Conservation (phyloP, 2,888 invertebrate species). For the Cataglyphis altisquamis region DNA sequence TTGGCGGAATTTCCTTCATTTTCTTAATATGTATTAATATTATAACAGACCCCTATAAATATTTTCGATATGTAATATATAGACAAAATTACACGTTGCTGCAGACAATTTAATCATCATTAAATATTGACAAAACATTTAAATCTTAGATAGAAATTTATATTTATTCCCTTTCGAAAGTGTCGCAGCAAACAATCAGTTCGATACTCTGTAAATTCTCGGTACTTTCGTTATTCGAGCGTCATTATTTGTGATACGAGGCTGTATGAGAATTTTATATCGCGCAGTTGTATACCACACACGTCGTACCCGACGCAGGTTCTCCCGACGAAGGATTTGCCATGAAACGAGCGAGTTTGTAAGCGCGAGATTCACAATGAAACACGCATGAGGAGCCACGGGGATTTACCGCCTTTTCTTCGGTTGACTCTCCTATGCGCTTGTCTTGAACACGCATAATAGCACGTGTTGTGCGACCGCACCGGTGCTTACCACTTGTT, state of each 20-base stretch:
- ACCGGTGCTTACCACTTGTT: slow-evolving; percentile 74
- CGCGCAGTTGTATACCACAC: slow-evolving; percentile 73
- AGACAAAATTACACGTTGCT: neutral
- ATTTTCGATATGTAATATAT: neutral
- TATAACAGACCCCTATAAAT: neutral
- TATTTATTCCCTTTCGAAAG: neutral
- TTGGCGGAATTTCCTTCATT: neutral
- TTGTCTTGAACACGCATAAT: slow-evolving; percentile 73
- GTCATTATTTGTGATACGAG: slow-evolving; percentile 71
- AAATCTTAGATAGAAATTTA: neutral
- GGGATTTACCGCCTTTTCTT: slow-evolving; percentile 78
- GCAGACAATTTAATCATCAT: neutral
- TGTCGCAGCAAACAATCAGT: neutral
- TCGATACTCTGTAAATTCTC: neutral
- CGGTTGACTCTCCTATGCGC: slow-evolving; percentile 62
- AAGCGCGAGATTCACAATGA: slow-evolving; percentile 76
- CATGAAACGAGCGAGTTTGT: slow-evolving; percentile 79
- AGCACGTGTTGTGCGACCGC: slow-evolving; percentile 77
- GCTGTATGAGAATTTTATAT: slow-evolving; percentile 80
- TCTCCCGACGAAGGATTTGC: slow-evolving; percentile 74
- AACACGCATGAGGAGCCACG: slow-evolving; percentile 71
- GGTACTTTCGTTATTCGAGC: neutral
- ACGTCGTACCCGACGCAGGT: slow-evolving; percentile 74
- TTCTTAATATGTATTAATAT: slow-evolving; percentile 3
- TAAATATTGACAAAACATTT: neutral